phyloP scores from a whole-genome alignment of 2,797 vertebrate genomes.

The Alca torda region DNA sequence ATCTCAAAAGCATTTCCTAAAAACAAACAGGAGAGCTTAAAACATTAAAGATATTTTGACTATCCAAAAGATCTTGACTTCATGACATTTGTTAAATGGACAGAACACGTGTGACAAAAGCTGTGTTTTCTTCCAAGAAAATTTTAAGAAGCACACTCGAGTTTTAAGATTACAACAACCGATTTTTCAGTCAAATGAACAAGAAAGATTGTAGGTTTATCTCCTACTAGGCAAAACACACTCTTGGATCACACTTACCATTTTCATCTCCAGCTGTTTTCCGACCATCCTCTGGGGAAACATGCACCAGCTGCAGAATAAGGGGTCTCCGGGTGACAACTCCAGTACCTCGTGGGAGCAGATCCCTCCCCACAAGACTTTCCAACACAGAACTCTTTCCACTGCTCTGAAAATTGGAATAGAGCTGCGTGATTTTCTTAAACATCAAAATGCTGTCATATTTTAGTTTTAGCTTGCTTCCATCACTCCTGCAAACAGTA shows the following conservation, averaged over 20 bases:
- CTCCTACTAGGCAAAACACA: background rate
- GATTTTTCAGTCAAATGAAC: background rate
- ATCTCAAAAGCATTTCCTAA: background rate
- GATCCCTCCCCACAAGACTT: slow-evolving; percentile 93
- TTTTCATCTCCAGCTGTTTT: slow-evolving; percentile 92
- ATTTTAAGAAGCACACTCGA: background rate
- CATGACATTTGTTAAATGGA: background rate
- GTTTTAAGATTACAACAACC: background rate
- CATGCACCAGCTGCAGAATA: slow-evolving; percentile 95
- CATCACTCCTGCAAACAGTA: background rate
- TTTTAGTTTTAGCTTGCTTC: background rate
- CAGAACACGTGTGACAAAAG: background rate
- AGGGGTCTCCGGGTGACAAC: slow-evolving; percentile 95
- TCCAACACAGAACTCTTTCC: slow-evolving; percentile 98
- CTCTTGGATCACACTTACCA: slow-evolving; percentile 77
- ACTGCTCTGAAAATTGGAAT: slow-evolving; percentile 88
- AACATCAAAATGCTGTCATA: background rate
- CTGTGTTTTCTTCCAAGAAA: background rate
- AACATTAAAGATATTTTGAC: background rate
- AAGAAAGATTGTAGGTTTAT: background rate
- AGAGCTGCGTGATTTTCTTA: slow-evolving; percentile 34
- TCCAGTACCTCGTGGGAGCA: slow-evolving; percentile 94
- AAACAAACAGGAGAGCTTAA: background rate
- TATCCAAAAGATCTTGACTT: background rate
- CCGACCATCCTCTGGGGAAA: slow-evolving; percentile 88